phyloP scores from a whole-genome alignment of 2,888 invertebrate genomes.

The Cheiracanthium punctorium region DNA sequence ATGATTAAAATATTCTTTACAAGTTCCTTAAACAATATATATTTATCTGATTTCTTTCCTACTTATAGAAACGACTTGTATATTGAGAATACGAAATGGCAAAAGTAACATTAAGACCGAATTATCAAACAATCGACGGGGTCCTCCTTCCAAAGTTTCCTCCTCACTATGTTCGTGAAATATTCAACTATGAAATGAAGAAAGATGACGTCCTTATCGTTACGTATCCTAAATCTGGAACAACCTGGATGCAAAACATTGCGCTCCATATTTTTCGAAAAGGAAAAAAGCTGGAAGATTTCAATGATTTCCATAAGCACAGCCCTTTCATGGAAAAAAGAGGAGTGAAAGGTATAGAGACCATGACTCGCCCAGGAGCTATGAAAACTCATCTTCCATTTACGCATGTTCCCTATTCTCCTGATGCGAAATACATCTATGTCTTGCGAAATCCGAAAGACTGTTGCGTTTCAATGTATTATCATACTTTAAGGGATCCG shows the following conservation, averaged over 20 bases:
- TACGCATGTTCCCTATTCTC: constrained; percentile 51
- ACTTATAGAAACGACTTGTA: too few relatives aligned
- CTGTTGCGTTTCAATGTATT: constrained; percentile 76
- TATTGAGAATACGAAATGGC: background rate
- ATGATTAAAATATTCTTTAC: too few relatives aligned
- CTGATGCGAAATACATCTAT: constrained; percentile 74
- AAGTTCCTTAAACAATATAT: too few relatives aligned
- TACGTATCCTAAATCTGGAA: constrained; percentile 71
- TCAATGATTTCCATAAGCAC: constrained; percentile 8
- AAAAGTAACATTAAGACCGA: constrained; percentile 2
- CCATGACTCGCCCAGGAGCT: constrained; percentile 62
- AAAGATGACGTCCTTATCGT: constrained; percentile 66
- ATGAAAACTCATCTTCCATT: constrained; percentile 74
- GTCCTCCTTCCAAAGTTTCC: constrained; percentile 27
- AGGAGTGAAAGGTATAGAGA: constrained; percentile 47
- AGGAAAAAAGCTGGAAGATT: constrained; percentile 55
- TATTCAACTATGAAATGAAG: constrained; percentile 63
- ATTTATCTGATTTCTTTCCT: too few relatives aligned
- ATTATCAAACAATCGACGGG: constrained; percentile 39
- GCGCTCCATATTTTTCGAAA: constrained; percentile 56
- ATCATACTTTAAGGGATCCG: constrained; percentile 73
- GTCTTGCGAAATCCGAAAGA: constrained; percentile 78
- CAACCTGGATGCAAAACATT: constrained; percentile 70
- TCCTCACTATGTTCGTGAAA: constrained; percentile 36
- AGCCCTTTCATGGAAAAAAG: constrained; percentile 64